Base-by-base conservation (phyloP, 2,888 invertebrate species). In the Epinotia brunnichana region DNA sequence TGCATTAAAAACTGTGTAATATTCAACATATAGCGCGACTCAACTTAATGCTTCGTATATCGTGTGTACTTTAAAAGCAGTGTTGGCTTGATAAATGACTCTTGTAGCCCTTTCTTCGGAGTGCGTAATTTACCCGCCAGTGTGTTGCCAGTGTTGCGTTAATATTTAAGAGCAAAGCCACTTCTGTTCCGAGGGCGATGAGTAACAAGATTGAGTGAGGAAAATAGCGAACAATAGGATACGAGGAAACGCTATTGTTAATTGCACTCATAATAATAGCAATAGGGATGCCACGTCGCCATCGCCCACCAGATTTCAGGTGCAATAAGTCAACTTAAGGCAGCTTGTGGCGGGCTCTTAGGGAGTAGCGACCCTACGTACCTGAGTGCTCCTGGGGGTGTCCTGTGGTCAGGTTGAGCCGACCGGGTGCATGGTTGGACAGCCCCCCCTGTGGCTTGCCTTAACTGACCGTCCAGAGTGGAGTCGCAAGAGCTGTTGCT, bases 81-180 rank as follows among this genome's bases (percentile, higher is more conserved):
- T 69, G 73, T 69, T 59, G 73, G 63, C 73, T 73, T 73, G 73
- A 73, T 73, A 69, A 73, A 73, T 73, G 73, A 73, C 68, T 73
- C 68, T 69, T 63, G 69, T 69, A 69, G 68, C 63, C 73, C 73
- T 73, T 73, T 73, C 73, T 73, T 73, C 73, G 62, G 73, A 69
- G 73, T 73, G 72, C 73, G 73, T 73, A 73, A 73, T 69, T 73
- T 73, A 73, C 68, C 63, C 73, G 59, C 41, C 57, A 63, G 68
- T 59, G 19, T 68, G 72, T 68, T 62, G 29, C 73, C 62, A 57
- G 24, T 62, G 72, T 68, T 68, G 29, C 73, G 63, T 63, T 69
- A 73, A 69, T 73, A 73, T 73, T 73, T 73, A 73, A 63, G 73
- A 73, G 73, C 62, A 51, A 53, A 69, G 73, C 51, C 73, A 69